A percentile compares a stretch with the other conserved stretches of the same genome.
Conservation (phyloP, 2,888 invertebrate species). For the Anagyrus pseudococci region DNA sequence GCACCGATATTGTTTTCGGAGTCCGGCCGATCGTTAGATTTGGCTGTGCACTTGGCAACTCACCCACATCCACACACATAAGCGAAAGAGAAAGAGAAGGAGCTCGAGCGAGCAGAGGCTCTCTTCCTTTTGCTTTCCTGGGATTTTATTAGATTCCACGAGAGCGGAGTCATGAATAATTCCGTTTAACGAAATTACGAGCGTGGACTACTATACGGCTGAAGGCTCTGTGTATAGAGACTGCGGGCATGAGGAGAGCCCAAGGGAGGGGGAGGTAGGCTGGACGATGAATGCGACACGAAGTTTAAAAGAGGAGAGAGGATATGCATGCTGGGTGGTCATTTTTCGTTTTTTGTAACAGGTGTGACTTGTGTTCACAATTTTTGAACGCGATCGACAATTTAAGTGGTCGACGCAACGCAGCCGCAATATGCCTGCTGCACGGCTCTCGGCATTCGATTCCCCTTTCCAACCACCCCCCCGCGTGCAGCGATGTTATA, state of each 20-base stretch:
- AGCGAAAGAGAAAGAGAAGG: no score
- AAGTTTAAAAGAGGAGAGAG: not conserved
- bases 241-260: no score
- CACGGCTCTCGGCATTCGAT: no score
- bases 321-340: slow-evolving; percentile 22
- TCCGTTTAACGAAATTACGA: slow-evolving; percentile 22
- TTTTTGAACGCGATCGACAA: slow-evolving; percentile 3
- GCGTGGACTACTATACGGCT: not conserved
- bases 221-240: no score
- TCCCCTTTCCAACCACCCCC: no score
- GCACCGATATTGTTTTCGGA: not conserved
- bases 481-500: no score
- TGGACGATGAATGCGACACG: not conserved
- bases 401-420: not conserved
- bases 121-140: slow-evolving; percentile 8
- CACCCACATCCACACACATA: no score
- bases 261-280: no score
- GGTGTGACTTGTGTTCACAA: slow-evolving; percentile 17
- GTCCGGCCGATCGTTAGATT: not conserved
- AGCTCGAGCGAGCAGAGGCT: not conserved
- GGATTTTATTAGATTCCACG: slow-evolving; percentile 16
- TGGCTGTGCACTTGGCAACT: not conserved
- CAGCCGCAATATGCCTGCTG: no score
- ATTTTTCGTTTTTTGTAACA: slow-evolving; percentile 9
- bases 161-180: slow-evolving; percentile 25